Base-by-base conservation (phyloP, 2,797 vertebrate species). In the Characodon lateralis region DNA sequence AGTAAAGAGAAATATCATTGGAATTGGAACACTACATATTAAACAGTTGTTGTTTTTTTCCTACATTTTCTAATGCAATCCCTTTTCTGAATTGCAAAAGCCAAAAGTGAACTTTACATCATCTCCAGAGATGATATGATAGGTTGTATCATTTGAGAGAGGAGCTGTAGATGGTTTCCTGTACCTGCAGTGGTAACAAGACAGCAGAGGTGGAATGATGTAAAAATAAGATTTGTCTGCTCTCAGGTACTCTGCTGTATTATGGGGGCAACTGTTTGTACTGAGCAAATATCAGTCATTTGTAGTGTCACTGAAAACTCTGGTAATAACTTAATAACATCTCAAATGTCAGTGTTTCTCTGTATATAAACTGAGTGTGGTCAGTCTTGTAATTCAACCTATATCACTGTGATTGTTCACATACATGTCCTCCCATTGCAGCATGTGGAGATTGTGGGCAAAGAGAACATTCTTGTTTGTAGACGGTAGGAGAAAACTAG, bases 21-120 rank as follows among this genome's bases (percentile, higher is more conserved):
- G 35, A 68, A 68, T 14, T n/a, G 13, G 10, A n/a, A 43, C 65
- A 22, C 31, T 65, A 39, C 39, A 20, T 39, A 14, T 8, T 74
- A 63, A 66, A 24, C 41, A 18, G 12, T 48, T 71, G n/a, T 55
- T 74, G 48, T 24, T 78, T 28, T 24, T 72, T 70, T 28, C 24
- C 79, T 61, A 43, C 28, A 56, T 75, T 63, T 72, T 73, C 46
- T 24, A 5, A 14, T 14, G 39, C 22, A 68, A 68, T 66, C 22
- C 9, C 9, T 76, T 77, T 41, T 83, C 55, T 81, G 72, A 83
- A 86, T 94, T 93, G 89, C 90, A 63, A 82, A 73, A 89, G 81
- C 87, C 85, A 86, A 86, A 89, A 89, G 76, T 68, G 20, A 22
- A 43, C 76, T 71, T 93, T 93, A 83, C 92, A 81, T 94, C 90